Percentiles rank a stretch among this genome's conserved stretches.
Conservation (phyloP, 37 sponge, comb jelly and placozoan species). For the Crambe crambe region DNA sequence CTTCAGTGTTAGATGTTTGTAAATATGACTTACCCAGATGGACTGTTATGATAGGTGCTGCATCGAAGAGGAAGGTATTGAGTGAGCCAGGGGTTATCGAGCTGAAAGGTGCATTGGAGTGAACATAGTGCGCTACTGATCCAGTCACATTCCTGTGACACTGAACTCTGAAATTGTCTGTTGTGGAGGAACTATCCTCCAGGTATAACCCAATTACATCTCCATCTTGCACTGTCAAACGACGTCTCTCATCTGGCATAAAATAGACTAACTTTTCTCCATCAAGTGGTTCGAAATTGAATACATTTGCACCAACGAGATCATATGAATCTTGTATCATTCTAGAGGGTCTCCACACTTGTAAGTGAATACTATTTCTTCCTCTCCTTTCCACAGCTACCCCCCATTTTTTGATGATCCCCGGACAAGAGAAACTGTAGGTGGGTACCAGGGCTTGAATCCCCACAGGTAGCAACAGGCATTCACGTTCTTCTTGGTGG, state of each 20-base stretch:
- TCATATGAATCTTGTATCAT: neutral
- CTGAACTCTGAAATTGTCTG: neutral
- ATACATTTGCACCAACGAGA: neutral
- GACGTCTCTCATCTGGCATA: neutral
- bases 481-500: neutral
- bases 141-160: neutral
- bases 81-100: neutral
- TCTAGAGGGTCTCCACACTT: conserved; percentile 13
- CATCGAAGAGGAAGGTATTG: neutral
- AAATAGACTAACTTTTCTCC: neutral
- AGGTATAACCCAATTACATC: conserved; percentile 13
- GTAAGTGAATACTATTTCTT: neutral
- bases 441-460: conserved; percentile 4
- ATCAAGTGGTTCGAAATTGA: neutral
- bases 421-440: neutral
- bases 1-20: no score
- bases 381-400: conserved; percentile 2
- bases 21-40: neutral
- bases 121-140: neutral
- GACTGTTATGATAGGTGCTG: conserved; percentile 3
- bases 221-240: neutral
- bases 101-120: neutral
- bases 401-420: neutral
- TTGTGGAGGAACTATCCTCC: neutral
- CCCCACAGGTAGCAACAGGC: neutral